These are phyloP conservation scores for Drymodes brunneopygia DNA, from an alignment of 2,113 vertebrate species.

Conservation along the genomic window DNA sequence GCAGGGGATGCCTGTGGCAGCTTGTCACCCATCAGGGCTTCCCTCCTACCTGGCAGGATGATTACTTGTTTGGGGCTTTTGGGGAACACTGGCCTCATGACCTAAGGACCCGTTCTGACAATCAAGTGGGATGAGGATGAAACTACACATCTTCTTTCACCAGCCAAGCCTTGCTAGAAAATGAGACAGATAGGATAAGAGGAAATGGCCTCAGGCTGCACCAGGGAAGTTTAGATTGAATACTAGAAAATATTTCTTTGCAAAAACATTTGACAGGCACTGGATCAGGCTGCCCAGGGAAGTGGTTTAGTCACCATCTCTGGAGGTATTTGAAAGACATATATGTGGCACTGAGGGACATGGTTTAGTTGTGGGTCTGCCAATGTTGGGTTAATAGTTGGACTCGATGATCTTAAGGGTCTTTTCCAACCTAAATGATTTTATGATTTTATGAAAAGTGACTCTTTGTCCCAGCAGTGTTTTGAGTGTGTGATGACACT, in stretches of 20 bases:
- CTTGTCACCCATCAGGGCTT: neutral
- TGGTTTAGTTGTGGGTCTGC: neutral
- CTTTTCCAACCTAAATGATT: neutral
- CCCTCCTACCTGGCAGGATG: neutral
- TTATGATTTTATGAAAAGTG: neutral
- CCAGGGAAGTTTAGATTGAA: neutral
- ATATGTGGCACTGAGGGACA: neutral
- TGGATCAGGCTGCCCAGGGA: neutral
- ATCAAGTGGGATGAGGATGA: rapidly evolving
- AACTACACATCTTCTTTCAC: neutral
- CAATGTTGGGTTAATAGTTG: neutral
- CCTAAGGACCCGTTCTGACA: rapidly evolving
- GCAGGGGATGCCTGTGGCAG: neutral
- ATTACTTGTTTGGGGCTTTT: neutral
- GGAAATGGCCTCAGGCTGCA: neutral
- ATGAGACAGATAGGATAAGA: neutral
- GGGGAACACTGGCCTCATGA: neutral
- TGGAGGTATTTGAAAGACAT: neutral
- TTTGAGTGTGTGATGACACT: neutral
- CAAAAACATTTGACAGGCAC: neutral
- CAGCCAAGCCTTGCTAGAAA: neutral
- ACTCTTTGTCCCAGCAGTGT: neutral
- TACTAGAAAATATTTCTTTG: neutral
- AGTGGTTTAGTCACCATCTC: neutral
- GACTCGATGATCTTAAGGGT: neutral